Conservation (phyloP, 2,797 vertebrate species). For the Crossoptilon crossoptilon region DNA sequence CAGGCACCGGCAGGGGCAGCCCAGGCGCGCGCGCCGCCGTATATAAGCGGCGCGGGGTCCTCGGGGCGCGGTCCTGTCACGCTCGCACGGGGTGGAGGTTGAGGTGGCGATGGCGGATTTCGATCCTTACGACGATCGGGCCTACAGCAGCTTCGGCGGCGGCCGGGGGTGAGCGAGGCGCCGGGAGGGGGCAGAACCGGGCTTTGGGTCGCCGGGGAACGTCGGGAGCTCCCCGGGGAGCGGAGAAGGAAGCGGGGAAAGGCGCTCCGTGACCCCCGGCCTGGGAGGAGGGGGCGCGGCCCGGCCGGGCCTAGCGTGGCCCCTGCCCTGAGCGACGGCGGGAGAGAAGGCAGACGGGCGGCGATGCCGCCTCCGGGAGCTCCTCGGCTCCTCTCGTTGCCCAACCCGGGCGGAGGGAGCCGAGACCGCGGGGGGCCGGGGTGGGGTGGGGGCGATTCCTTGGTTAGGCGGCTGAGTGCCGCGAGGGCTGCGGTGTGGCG, state of each 20-base stretch:
- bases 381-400: no score
- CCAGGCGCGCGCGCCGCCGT: slow-evolving; percentile 12
- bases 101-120: slow-evolving; percentile 95
- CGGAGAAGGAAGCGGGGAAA: not conserved
- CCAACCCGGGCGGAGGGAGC: not conserved
- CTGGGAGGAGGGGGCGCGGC: slow-evolving; percentile 14
- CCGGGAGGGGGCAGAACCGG: not conserved
- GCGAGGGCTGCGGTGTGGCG: not conserved
- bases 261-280: not conserved
- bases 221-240: not conserved
- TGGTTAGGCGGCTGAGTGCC: not conserved
- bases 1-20: slow-evolving; percentile 72
- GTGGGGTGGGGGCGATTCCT: not conserved
- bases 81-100: slow-evolving; percentile 85
- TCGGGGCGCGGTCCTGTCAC: slow-evolving; percentile 84
- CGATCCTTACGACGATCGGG: slow-evolving; percentile 94
- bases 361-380: no score
- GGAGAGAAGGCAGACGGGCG: not conserved
- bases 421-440: not conserved
- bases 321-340: not conserved
- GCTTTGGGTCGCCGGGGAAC: not conserved
- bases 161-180: slow-evolving; percentile 87
- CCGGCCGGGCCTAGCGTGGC: slow-evolving; percentile 19
- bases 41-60: slow-evolving; percentile 77
- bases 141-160: slow-evolving; percentile 94